Evolutionary conservation across 2,888 invertebrate species (phyloP), one percentile per base, ranked within the genome.

Genomic region (Drosophila testacea): DNA sequence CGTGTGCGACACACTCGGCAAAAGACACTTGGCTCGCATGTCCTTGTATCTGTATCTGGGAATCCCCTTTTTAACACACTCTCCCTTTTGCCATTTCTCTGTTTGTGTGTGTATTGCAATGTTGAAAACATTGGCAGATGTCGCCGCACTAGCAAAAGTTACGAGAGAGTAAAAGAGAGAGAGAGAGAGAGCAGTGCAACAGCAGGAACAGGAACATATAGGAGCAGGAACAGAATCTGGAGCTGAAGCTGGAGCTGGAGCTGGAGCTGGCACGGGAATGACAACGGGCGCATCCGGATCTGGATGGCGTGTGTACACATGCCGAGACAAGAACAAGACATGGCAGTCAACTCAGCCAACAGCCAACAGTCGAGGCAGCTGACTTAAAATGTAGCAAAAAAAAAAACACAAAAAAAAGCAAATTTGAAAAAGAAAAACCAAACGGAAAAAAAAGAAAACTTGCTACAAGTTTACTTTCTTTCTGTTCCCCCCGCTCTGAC

Each of bases 51-150:
- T 32, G 42, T 48, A 42, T 61, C 71, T 64, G 50, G 51, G 48
- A n/a, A 41, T n/a, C 42, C 10, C 38, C 22, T 7, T n/a, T 22
- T 22, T 22, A 22, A 22, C 22, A 3, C 22, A 22, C n/a, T 6
- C 22, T 6, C 34, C 5, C 9, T 0, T 28, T 7, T 7, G 3
- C 27, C 0, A 6, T 11, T 39, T 7, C 9, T 0, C 34, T 57
- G 6, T 34, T 6, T 51, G 16, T 11, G 13, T 16, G 70, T 81
- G 83, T 83, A 69, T 70, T 83, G 81, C 81, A 81, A 81, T 88
- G 89, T 89, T 87, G 69, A 84, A 88, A 83, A 84, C 83, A 84
- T 84, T 84, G 83, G 89, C 83, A 83, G 83, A 83, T 83, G 83
- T 83, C 83, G 83, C 89, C 83, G 87, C 87, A 79, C 82, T 79